Conservation (phyloP, 2,113 vertebrate genomes). For the Antigone vipio region DNA sequence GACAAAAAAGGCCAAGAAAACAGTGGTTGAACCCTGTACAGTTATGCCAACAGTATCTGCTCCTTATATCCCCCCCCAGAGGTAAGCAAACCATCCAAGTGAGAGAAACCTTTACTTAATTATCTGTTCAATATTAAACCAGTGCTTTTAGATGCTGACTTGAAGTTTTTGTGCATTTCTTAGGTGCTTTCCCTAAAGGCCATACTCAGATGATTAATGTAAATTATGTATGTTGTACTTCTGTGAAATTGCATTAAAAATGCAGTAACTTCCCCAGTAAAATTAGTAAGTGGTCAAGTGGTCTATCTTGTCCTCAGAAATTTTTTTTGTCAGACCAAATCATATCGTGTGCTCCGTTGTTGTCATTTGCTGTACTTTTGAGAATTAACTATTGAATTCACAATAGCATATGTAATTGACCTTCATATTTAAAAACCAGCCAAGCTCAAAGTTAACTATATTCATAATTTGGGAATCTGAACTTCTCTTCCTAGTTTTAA, state of each 20-base stretch:
- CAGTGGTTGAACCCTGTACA: slow-evolving; percentile 78
- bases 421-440: neutral
- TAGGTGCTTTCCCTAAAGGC: neutral
- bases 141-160: neutral
- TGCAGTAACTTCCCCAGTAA: neutral
- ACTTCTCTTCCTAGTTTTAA: neutral
- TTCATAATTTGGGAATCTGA: neutral
- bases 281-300: neutral
- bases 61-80: slow-evolving; percentile 89
- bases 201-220: neutral
- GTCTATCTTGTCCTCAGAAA: neutral
- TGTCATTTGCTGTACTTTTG: neutral
- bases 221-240: neutral
- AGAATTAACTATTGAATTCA: neutral
- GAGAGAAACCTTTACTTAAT: neutral
- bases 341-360: neutral
- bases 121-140: neutral
- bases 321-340: neutral
- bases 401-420: neutral
- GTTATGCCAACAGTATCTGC: slow-evolving; percentile 79
- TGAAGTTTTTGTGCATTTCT: neutral
- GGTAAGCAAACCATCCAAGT: slow-evolving; percentile 74
- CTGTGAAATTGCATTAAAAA: neutral
- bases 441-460: neutral
- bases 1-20: slow-evolving; percentile 87